Base-by-base conservation (phyloP, 1,140 invertebrate species). In the Thalassaphorura encarpata region DNA sequence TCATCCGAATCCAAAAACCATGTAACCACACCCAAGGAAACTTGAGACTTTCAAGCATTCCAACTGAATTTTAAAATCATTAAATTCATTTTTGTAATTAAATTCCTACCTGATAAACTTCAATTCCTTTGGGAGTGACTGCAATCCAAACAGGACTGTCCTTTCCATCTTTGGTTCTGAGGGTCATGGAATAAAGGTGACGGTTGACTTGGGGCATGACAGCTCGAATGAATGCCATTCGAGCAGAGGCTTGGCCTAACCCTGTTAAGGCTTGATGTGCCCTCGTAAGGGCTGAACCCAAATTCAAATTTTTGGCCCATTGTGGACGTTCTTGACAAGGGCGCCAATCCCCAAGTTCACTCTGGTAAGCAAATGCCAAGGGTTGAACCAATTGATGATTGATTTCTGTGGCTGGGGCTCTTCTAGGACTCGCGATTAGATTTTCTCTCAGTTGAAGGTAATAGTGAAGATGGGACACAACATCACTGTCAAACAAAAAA, bases 361-460 rank as follows among this genome's bases (percentile, higher is more conserved):
- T 89, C 73, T 96, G 91, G 40, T 96, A 76, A 43, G 89, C 88
- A 64, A 89, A 79, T 1, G 81, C 64, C 83, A 74, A 33, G 73
- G 73, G 56, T 81, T 81, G 69, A 11, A n/a, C 33, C n/a, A 36
- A 36, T 11, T 36, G n/a, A n/a, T n/a, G n/a, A n/a, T n/a, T n/a
- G 82, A 76, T 47, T 77, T 76, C 55, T 81, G 77, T 60, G 8
- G 54, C 69, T 55, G 71, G 49, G 59, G 54, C 47, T 56, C 75
- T 48, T 67, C 66, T 67, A 74, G 76, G 53, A 68, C 67, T 23
- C 16, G 63, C 47, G 2, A 78, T 66, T 23, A 93, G 83, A 74
- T 97, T 97, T 69, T 91, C 82, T 33, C 87, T 83, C 67, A 97
- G 73, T 75, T 97, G 93, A 61, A 93, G 78, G 72, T 93, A 97